Evolutionary conservation across 2,888 invertebrate species (phyloP), one percentile per base, ranked within the genome.

Genomic region (Tuta absoluta): DNA sequence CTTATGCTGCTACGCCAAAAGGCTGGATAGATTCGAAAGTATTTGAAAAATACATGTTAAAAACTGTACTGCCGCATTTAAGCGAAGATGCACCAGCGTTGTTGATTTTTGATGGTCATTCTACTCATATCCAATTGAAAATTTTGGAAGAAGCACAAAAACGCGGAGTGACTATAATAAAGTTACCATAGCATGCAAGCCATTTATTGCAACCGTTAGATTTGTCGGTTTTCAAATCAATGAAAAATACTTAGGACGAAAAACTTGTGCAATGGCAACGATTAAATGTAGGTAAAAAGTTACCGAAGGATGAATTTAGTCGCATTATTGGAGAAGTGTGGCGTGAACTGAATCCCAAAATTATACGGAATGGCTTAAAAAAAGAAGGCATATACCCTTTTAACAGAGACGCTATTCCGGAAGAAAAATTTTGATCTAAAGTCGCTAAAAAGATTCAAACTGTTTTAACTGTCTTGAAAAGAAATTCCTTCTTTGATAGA

Each of bases 21-120:
- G 75, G 76, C 3, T 78, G 77, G 76, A 78, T 79, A 61, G 72
- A 78, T 21, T 63, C 69, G 0, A 67, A 76, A 37, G 24, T 63
- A 12, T 63, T 63, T 64, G 24, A 51, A 67, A 72, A 72, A 61
- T 77, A 72, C 68, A 73, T 76, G 66, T 49, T 71, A 58, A 73
- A 69, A 51, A 68, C 62, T 45, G 71, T 75, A 49, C 63, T 70
- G 59, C 63, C 60, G 45, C 14, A 37, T 37, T 58, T 33, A n/a
- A 19, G 57, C 24, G 56, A 66, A 62, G 62, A 62, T 60, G 57
- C 63, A 63, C 64, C 67, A 67, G 53, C 60, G 3, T 58, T 72
- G 45, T 57, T 72, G 28, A 65, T 72, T 57, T 69, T 64, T 63
- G 69, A 69, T 59, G 70, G 69, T 11, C 66, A 67, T 62, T 48